Conservation (phyloP, 2,797 vertebrate species). For the Amazona finschi region DNA sequence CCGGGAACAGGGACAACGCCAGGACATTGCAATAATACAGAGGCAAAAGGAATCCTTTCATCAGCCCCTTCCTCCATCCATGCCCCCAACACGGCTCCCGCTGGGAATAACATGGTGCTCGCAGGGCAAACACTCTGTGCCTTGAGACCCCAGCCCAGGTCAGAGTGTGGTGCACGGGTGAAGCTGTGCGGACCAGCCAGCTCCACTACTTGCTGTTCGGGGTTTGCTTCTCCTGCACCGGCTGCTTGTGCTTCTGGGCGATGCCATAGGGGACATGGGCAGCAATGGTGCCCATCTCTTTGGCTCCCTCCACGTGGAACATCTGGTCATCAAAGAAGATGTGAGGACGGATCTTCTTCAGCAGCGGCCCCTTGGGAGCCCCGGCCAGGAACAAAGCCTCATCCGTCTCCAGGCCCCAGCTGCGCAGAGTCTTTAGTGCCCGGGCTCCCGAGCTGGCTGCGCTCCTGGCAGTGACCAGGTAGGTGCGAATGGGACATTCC, state of each 20-base stretch:
- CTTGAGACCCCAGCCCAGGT: no score
- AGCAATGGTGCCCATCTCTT: constrained; percentile 90
- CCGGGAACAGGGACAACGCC: fast-evolving
- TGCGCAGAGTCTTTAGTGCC: constrained; percentile 93
- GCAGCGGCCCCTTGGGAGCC: constrained; percentile 92
- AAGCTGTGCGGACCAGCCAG: not conserved
- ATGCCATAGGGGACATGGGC: constrained; percentile 96
- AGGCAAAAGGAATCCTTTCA: not conserved
- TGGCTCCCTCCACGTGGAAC: constrained; percentile 94
- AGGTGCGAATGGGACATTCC: constrained; percentile 95
- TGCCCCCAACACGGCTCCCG: not conserved
- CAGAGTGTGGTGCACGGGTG: fast-evolving
- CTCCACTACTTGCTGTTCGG: not conserved
- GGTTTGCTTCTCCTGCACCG: not conserved
- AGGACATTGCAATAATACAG: fast-evolving
- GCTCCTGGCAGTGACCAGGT: constrained; percentile 92
- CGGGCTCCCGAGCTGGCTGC: constrained; percentile 96
- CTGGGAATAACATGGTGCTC: fast-evolving
- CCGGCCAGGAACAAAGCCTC: constrained; percentile 95
- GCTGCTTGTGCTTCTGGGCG: constrained; percentile 79
- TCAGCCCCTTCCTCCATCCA: not conserved
- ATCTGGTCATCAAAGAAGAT: constrained; percentile 99
- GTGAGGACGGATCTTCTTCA: constrained; percentile 94
- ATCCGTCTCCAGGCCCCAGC: constrained; percentile 95
- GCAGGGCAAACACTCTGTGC: not conserved